These are phyloP conservation scores for Lithobates pipiens DNA, from an alignment of 2,797 vertebrate species.

Conservation along the genomic window DNA sequence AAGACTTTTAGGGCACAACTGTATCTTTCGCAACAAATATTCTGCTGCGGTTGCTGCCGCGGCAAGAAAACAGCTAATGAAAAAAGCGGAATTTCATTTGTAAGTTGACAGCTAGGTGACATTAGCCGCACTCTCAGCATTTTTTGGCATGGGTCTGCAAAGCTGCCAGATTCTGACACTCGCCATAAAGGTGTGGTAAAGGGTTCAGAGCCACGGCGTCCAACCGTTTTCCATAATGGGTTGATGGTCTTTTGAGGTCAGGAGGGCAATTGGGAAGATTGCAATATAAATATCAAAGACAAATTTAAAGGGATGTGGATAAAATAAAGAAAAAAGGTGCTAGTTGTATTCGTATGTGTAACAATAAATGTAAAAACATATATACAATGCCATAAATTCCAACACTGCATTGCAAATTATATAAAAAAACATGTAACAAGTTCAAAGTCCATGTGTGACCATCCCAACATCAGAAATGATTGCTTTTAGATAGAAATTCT, in stretches of 20 bases:
- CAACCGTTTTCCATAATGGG: background rate
- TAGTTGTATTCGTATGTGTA: too few relatives aligned
- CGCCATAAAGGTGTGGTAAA: background rate
- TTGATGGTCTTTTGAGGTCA: background rate
- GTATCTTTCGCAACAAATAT: constrained; percentile 43
- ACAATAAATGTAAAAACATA: too few relatives aligned
- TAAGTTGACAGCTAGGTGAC: constrained; percentile 10
- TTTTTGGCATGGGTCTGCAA: background rate
- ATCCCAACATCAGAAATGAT: too few relatives aligned
- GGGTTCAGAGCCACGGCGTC: background rate
- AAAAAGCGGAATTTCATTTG: constrained; percentile 37
- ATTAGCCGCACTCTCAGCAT: constrained; percentile 1
- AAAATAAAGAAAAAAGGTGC: too few relatives aligned
- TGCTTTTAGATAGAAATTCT: too few relatives aligned
- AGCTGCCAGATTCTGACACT: constrained; percentile 16
- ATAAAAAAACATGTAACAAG: too few relatives aligned
- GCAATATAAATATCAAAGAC: too few relatives aligned
- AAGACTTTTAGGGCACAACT: constrained; percentile 21
- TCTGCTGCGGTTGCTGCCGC: constrained; percentile 15
- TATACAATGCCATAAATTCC: too few relatives aligned
- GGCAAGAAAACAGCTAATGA: constrained; percentile 29
- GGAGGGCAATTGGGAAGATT: background rate
- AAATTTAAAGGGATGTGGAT: too few relatives aligned
- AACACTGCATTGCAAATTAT: too few relatives aligned
- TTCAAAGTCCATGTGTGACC: too few relatives aligned